Percentiles rank a stretch among this genome's conserved stretches.
phyloP scores from a whole-genome alignment of 2,888 invertebrate species.

The Hypsopygia costalis region DNA sequence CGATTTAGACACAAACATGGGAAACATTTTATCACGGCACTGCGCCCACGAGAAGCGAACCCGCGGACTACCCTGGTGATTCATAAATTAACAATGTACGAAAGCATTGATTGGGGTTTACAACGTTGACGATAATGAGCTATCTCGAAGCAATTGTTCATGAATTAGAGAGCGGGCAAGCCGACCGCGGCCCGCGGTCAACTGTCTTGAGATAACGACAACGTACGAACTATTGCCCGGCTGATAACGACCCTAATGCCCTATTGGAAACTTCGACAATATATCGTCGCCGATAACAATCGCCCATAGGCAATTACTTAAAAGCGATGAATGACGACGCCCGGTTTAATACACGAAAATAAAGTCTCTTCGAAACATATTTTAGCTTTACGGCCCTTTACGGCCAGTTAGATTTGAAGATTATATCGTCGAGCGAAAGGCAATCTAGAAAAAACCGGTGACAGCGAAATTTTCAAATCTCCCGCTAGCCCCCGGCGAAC shows the following conservation, averaged over 20 bases:
- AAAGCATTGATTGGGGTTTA: no score
- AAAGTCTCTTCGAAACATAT: conserved; percentile 33
- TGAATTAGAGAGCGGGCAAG: not conserved
- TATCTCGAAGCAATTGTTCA: no score
- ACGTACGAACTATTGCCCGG: conserved; percentile 12
- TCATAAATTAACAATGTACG: no score
- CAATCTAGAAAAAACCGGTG: conserved; percentile 52
- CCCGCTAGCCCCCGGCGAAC: conserved; percentile 33
- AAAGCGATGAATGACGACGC: no score
- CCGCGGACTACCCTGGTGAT: no score
- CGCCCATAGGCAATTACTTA: conserved; percentile 6
- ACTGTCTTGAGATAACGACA: conserved; percentile 15
- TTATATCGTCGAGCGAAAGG: conserved; percentile 38
- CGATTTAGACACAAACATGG: no score
- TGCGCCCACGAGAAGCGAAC: no score
- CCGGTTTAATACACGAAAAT: conserved; percentile 4
- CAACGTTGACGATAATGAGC: no score
- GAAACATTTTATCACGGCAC: no score
- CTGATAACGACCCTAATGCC: conserved; percentile 18
- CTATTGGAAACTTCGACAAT: conserved; percentile 23
- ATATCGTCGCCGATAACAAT: conserved; percentile 15
- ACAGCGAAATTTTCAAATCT: conserved; percentile 51
- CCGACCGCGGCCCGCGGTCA: conserved; percentile 10
- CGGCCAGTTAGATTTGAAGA: conserved; percentile 63
- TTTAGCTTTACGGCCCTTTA: conserved; percentile 62